Evolutionary conservation across 23 tunicate species (phyloP).

Genomic region (Botrylloides violaceus): DNA sequence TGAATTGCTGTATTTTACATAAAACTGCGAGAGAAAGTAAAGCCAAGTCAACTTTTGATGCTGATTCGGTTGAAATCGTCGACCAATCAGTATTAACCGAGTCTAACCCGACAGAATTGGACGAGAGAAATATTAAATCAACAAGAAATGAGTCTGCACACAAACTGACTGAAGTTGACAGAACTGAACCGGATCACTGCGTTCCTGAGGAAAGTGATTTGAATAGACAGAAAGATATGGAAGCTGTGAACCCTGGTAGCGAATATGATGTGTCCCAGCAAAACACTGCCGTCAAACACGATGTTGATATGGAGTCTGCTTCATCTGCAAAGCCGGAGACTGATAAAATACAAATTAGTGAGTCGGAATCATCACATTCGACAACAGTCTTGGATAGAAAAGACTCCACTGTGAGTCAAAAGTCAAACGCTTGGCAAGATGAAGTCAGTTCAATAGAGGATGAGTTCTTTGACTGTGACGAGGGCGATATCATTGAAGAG

Average conservation of each 20-base stretch:
- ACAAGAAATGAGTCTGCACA: no score
- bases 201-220: no score
- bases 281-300: no score
- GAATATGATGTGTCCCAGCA: no score
- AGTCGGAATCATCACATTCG: no score
- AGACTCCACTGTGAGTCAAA: not conserved
- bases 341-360: no score
- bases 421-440: not conserved
- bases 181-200: no score
- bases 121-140: not conserved
- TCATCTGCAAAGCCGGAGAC: no score
- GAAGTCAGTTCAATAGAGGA: slow-evolving; percentile 24
- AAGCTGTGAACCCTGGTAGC: no score
- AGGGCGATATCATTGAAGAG: not conserved
- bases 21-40: slow-evolving; percentile 28
- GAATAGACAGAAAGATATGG: no score
- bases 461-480: slow-evolving; percentile 43
- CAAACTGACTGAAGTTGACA: no score
- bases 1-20: slow-evolving; percentile 66
- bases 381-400: not conserved
- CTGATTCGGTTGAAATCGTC: not conserved
- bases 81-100: not conserved
- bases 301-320: no score
- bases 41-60: not conserved
- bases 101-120: not conserved